Base-by-base conservation (phyloP, 2,113 vertebrate genomes). In the Mugil cephalus region DNA sequence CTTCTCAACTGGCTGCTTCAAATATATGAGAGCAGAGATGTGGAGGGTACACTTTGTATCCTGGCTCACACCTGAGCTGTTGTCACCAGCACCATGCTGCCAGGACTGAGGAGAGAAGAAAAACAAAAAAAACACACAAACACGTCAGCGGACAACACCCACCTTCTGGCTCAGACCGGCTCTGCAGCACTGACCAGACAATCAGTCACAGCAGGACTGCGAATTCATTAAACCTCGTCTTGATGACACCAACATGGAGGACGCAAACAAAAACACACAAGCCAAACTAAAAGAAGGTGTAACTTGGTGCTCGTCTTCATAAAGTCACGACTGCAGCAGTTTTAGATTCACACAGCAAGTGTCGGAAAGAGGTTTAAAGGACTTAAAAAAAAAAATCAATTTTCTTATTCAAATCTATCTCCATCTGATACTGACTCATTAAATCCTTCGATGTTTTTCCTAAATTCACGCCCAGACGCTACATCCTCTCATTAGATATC, bases 61-160 rank as follows among this genome's bases (percentile, higher is more conserved):
- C 52, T 68, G 62, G 55, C 40, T 72, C 48, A 67, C 55, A 50
- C 8, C 40, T 21, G 63, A 55, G 40, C 64, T 55, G 61, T 19
- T 56, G 35, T 79, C 60, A 74, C 50, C 13, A 19, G 85, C 61
- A 64, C 34, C 50, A 17, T 1, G 62, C 46, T 14, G 76, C 10
- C n/a, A 80, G 12, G 12, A 8, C 15, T 7, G 17, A 63, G 59
- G 18, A 30, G n/a, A n/a, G n/a, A n/a, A n/a, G n/a, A n/a, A n/a
- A n/a, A n/a, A n/a, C n/a, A n/a, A n/a, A n/a, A 71, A 80, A 66
- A 69, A 58, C 66, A 78, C 83, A 66, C 77, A 78, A 43, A 3
- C 52, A 60, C 56, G 38, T 60, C 61, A 60, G 1, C 13, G 2
- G 34, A 17, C 64, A 15, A 4, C 18, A 1, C 17, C 48, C 59